Evolutionary conservation across 2,888 invertebrate genomes (phyloP), one percentile per base, ranked within the genome.

Genomic region (Cataglyphis cursor): DNA sequence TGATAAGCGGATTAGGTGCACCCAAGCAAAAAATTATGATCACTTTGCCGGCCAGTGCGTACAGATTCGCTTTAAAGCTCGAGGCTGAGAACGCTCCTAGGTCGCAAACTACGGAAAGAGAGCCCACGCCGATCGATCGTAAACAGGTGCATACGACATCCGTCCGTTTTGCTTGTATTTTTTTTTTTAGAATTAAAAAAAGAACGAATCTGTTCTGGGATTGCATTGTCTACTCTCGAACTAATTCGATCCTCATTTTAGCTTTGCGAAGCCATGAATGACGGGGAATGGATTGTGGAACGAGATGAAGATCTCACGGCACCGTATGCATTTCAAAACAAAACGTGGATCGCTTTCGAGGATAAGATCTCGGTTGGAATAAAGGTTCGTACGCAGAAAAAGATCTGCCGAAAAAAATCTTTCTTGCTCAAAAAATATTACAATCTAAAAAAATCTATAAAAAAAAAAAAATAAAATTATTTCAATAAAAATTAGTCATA

Each of bases 291-390:
- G 97, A 97, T 97, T 0, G 93, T 97, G 85, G 97, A 97, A 92
- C 96, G 97, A 81, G 97, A 97, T 89, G 97, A 97, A 92, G 97
- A 97, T 94, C 95, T 97, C 85, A 97, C 97, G 0, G 97, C 97
- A 83, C 97, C 97, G 89, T 97, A 97, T 92, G 97, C 97, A 91
- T 97, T 97, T 93, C 97, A 96, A 92, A 96, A 96, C 92, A 96
- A 96, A 70, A 96, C 96, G 21, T 97, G 97, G 97, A 96, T 97
- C 73, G 96, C 97, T 5, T 97, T 97, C 92, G 97, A 97, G 92
- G 97, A 97, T 92, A 95, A 96, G 0, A 96, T 96, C 24, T 97
- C 97, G 66, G 96, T 97, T 24, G 96, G 97, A 91, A 97, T 97
- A 88, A 97, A 97, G 95, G 96, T 95, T 57, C 0, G 80, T 70